Evolutionary conservation across 2,797 vertebrate genomes (phyloP), one percentile per base, ranked within the genome.

Genomic region (Petrocephalus sullivani): DNA sequence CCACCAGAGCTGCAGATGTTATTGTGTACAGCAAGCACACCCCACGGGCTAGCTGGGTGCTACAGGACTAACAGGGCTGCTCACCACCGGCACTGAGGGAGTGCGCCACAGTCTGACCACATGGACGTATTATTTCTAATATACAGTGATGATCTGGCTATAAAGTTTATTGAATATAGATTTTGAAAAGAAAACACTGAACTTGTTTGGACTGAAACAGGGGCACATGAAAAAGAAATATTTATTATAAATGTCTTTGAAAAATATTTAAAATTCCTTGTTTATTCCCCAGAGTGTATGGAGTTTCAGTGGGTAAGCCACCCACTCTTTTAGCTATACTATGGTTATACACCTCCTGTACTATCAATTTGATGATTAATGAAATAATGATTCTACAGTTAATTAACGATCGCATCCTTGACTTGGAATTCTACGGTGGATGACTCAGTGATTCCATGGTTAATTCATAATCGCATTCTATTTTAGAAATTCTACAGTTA

Each of bases 1-100:
- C 14, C 83, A 78, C 46, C 85, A 93, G 92, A 5, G 89, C 90
- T 53, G 94, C 94, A 37, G 37, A 81, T 37, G 41, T 46, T 46
- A 46, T 46, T 46, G 41, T 46, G 28, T 23, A 91, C 88, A 41
- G 91, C 87, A 86, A 88, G 37, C 21, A 16, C 12, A 37, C 10
- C 14, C 21, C 41, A 10, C 78, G 49, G 19, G 78, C 41, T 51
- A 82, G 78, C 78, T 46, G 41, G 16, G 8, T 49, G 41, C 41
- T 51, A 83, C 81, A 28, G 4, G 21, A 23, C 71, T 23, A 83
- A 53, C 46, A 9, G 23, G 3, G 41, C 51, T 54, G 82, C n/a
- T 49, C n/a, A 82, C n/a, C 41, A 51, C 49, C 10, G 21, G 23
- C 37, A n/a, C n/a, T 5, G 64, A 67, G 64, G 64, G 10, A 67